Conservation (phyloP, 2,797 vertebrate genomes). For the Enteromius afrohamiltoni region DNA sequence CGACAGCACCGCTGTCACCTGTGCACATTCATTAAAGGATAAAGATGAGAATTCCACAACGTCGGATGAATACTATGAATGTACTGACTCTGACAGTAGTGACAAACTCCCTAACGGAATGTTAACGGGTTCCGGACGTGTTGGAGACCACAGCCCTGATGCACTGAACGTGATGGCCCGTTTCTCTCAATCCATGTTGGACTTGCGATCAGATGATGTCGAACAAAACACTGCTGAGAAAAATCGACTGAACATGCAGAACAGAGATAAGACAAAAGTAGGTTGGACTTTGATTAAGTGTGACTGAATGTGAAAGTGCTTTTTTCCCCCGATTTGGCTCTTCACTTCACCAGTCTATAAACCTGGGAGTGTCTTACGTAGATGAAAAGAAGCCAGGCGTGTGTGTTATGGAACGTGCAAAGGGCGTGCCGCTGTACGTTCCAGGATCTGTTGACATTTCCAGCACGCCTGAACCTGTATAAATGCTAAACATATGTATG, state of each 20-base stretch:
- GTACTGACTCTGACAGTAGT: constrained; percentile 62
- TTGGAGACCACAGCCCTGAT: constrained; percentile 68
- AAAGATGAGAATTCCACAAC: constrained; percentile 83
- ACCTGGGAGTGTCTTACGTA: constrained; percentile 50
- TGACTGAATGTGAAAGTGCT: constrained; percentile 38
- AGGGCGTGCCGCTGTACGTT: constrained; percentile 32
- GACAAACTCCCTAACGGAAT: constrained; percentile 68
- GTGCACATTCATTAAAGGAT: constrained; percentile 71
- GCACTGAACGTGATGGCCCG: constrained; percentile 83
- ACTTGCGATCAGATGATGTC: constrained; percentile 69
- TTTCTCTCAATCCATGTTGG: constrained; percentile 83
- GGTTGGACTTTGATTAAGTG: constrained; percentile 37
- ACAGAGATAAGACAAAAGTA: constrained; percentile 74
- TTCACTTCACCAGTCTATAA: constrained; percentile 11
- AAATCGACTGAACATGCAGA: constrained; percentile 63
- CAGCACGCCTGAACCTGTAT: constrained; percentile 43
- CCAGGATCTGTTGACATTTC: constrained; percentile 18
- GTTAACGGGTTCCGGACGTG: constrained; percentile 65
- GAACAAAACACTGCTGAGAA: constrained; percentile 72
- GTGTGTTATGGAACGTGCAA: constrained; percentile 45
- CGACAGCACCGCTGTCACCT: constrained; percentile 81
- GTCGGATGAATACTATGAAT: constrained; percentile 89
- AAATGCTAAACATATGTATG: neutral
- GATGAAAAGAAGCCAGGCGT: constrained; percentile 33
- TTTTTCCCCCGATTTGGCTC: constrained; percentile 39